phyloP scores from a whole-genome alignment of 2,113 vertebrate species.

The Harpagus bidentatus region DNA sequence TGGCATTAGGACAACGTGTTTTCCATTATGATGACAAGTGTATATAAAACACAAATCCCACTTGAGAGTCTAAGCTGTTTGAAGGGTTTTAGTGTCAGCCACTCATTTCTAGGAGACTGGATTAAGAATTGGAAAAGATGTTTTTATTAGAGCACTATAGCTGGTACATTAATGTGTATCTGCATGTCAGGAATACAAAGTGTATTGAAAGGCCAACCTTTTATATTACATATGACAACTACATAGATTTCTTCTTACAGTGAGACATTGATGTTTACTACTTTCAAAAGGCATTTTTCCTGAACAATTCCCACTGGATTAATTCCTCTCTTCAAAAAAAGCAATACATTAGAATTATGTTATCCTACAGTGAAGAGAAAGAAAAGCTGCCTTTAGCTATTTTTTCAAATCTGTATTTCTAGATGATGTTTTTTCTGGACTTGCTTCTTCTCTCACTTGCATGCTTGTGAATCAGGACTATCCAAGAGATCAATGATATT shows the following conservation, averaged over 20 bases:
- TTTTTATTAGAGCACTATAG: background rate
- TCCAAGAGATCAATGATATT: background rate
- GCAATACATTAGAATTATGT: background rate
- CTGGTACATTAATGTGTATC: background rate
- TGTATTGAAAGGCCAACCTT: background rate
- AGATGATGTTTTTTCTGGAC: background rate
- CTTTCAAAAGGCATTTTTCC: background rate
- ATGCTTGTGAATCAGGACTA: background rate
- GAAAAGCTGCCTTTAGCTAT: background rate
- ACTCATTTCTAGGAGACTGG: slow-evolving; percentile 42
- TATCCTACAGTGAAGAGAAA: background rate
- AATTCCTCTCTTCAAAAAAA: background rate
- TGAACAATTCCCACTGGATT: background rate
- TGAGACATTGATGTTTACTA: background rate
- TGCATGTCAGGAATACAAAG: slow-evolving; percentile 20
- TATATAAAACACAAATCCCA: slow-evolving; percentile 42
- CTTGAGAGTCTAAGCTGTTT: slow-evolving; percentile 40
- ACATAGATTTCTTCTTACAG: background rate
- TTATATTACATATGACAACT: background rate
- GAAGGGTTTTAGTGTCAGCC: slow-evolving; percentile 48
- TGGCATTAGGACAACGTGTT: slow-evolving; percentile 18
- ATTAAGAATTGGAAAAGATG: slow-evolving; percentile 31
- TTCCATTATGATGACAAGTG: slow-evolving; percentile 18
- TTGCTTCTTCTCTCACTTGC: background rate
- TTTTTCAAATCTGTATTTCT: background rate